Evolutionary conservation across 2,113 vertebrate genomes (phyloP), one percentile per base, ranked within the genome.

Genomic region (Sula dactylatra): DNA sequence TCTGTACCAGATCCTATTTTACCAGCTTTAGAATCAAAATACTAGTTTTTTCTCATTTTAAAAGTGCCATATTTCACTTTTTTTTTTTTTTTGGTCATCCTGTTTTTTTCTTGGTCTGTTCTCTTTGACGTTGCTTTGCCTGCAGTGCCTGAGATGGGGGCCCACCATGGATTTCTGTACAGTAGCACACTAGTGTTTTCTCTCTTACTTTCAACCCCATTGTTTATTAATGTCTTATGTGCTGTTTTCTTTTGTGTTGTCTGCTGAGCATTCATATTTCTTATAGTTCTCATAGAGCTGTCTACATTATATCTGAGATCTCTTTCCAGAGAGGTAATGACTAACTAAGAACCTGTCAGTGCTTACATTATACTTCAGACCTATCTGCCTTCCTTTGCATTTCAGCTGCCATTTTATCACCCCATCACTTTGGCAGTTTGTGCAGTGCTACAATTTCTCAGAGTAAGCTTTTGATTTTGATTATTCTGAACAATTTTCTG

Each of bases 11-110:
- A 70, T 54, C 40, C 38, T 86, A 11, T 34, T 80, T 83, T 61
- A 91, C 56, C 44, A 90, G 38, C 58, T 77, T 10, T 29, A 18
- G 21, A 80, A 80, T 86, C 49, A 69, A 88, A 95, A 77, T 61
- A 15, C 11, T 52, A 16, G 2, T 2, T 59, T 34, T 77, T 73
- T 36, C 26, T 89, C 16, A 16, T 26, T 27, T 38, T 93, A 34
- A 21, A 91, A 56, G 31, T 54, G 8, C 38, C 47, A 11, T 40
- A 9, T 80, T 65, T 54, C 3, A 31, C 50, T 2, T 42, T 47
- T 52, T 66, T 49, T 38, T 73, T 44, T 71, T 66, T 49, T 40
- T 73, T 76, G 5, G 1, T 21, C 50, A 38, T 36, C 17, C 52
- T 45, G 4, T 6, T 72, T 82, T 74, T 66, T 15, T 42, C n/a